These are phyloP conservation scores for Drosophila murphyi DNA, from an alignment of 1,140 invertebrate genomes.

Conservation along the genomic window DNA sequence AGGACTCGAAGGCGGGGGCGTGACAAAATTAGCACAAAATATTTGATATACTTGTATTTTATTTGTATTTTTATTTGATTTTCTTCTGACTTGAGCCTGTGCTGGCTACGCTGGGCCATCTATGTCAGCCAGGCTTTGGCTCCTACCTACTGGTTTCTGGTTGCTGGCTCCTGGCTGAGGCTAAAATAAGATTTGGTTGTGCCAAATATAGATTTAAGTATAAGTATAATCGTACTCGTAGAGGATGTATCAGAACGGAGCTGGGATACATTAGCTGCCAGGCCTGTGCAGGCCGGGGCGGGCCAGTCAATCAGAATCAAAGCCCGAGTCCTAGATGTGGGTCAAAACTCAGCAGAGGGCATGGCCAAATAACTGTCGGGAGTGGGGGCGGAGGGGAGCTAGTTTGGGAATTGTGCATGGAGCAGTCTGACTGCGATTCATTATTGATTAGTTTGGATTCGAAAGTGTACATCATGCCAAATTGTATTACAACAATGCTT, in stretches of 20 bases:
- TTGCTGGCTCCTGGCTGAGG: background rate
- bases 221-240: background rate
- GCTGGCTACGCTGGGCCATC: background rate
- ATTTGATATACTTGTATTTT: conserved; percentile 58
- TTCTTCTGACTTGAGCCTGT: conserved; percentile 1
- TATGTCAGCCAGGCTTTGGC: conserved; percentile 4
- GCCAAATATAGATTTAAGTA: conserved; percentile 16
- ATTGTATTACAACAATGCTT: too few relatives aligned
- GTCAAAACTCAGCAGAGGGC: background rate
- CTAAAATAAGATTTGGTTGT: conserved; percentile 29
- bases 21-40: conserved; percentile 79
- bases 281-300: background rate
- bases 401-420: background rate
- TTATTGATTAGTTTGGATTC: background rate
- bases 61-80: conserved; percentile 27
- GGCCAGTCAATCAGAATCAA: conserved; percentile 31
- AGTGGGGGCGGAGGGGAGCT: background rate
- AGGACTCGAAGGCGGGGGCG: conserved; percentile 2
- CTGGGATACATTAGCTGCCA: conserved; percentile 25
- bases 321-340: conserved; percentile 1
- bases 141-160: too few relatives aligned
- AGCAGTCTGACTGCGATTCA: background rate
- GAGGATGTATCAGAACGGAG: conserved; percentile 19
- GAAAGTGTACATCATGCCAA: too few relatives aligned
- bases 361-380: background rate